Evolutionary conservation across 1,140 invertebrate genomes (phyloP).

Genomic region (Stegodyphus dumicola): DNA sequence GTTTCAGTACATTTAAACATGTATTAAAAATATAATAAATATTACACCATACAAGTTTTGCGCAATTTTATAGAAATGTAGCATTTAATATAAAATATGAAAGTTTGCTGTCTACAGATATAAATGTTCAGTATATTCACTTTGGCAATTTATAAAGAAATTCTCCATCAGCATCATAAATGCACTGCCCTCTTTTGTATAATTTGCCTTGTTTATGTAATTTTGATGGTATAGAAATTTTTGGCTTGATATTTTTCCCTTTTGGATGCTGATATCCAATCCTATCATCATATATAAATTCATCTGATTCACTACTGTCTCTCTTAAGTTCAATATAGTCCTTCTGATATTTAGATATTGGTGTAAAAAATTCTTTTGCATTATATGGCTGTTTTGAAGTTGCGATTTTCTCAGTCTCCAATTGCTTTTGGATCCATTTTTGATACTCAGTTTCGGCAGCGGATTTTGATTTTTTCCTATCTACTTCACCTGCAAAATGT

Average conservation of each 20-base stretch:
- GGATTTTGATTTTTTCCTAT: background rate
- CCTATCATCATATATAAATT: slow-evolving; percentile 31
- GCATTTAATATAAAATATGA: too few species aligned
- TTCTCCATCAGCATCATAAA: slow-evolving; percentile 55
- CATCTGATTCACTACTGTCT: background rate
- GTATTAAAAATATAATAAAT: too few species aligned
- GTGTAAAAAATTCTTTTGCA: background rate
- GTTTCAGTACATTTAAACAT: too few species aligned
- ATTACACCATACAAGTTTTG: too few species aligned
- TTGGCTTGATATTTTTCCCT: slow-evolving; percentile 11
- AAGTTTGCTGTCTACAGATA: too few species aligned
- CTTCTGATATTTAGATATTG: slow-evolving; percentile 24
- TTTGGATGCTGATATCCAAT: slow-evolving; percentile 28
- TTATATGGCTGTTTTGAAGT: slow-evolving; percentile 4
- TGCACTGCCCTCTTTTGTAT: slow-evolving; percentile 19
- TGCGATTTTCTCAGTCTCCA: background rate
- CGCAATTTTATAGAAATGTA: too few species aligned
- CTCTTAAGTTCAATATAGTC: slow-evolving; percentile 20
- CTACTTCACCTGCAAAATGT: slow-evolving; percentile 24
- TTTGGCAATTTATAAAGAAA: slow-evolving; percentile 41
- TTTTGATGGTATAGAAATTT: background rate
- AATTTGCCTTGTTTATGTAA: slow-evolving; percentile 11
- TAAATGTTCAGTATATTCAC: too few species aligned
- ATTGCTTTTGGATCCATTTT: slow-evolving; percentile 23
- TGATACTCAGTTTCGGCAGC: background rate